Evolutionary conservation across 30 jellyfish, hydroid and myxozoan species (phyloP).

Genomic region (Aurelia coerulea): DNA sequence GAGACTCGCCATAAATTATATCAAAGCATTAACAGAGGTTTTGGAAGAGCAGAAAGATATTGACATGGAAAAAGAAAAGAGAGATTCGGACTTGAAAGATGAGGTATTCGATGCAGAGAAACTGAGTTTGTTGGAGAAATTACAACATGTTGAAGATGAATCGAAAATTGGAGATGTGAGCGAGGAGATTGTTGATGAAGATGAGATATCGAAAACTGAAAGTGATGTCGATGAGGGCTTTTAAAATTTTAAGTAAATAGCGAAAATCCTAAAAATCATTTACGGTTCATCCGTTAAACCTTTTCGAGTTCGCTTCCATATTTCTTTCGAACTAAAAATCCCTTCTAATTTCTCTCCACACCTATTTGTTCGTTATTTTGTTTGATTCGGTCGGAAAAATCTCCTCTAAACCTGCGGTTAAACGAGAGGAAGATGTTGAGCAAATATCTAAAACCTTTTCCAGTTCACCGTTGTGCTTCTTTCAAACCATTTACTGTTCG

Average conservation of each 20-base stretch:
- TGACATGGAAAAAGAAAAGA: constrained; percentile 59
- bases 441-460: no score
- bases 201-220: neutral
- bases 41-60: constrained; percentile 75
- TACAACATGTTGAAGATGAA: neutral
- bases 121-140: neutral
- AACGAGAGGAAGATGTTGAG: no score
- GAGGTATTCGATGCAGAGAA: constrained; percentile 21
- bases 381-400: no score
- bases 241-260: neutral
- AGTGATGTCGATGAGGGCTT: neutral
- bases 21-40: constrained; percentile 91
- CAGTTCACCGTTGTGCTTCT: no score
- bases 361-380: no score
- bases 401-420: no score
- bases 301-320: no score
- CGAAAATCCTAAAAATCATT: no score
- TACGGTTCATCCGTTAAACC: no score
- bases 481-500: no score
- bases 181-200: neutral
- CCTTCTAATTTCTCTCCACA: no score
- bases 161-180: constrained; percentile 3
- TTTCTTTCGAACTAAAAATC: no score
- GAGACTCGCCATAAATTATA: constrained; percentile 91
- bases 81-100: neutral